A percentile compares a stretch with the other conserved stretches of the same genome.
phyloP scores from a whole-genome alignment of 2,888 invertebrate species.

The Parasteatoda lunata region DNA sequence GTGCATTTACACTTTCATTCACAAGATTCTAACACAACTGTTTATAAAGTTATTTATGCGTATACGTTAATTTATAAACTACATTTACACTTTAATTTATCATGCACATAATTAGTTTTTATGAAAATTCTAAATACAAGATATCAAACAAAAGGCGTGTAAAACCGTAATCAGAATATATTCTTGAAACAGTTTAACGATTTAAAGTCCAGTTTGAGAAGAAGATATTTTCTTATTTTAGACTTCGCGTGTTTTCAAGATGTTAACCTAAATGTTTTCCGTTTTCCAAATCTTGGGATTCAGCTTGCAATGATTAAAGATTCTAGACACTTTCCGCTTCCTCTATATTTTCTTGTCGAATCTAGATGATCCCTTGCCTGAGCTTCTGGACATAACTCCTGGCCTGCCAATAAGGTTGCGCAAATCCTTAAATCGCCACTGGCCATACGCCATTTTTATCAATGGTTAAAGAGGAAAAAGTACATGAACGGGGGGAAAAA shows the following conservation, averaged over 20 bases:
- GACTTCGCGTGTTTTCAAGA: slow-evolving; percentile 15
- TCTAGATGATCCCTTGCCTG: slow-evolving; percentile 4
- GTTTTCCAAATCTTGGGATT: slow-evolving; percentile 54
- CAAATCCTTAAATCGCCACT: slow-evolving; percentile 19
- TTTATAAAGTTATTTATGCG: no score
- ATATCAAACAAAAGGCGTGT: no score
- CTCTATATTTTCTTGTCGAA: slow-evolving; percentile 16
- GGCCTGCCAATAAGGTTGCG: slow-evolving; percentile 5
- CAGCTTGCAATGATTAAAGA: slow-evolving; percentile 26
- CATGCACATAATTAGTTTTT: no score
- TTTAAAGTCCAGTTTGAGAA: not conserved
- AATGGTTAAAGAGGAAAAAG: not conserved
- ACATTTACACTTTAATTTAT: no score
- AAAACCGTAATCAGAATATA: no score
- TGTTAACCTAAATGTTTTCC: slow-evolving; percentile 67
- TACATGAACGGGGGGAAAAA: not conserved
- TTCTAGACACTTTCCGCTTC: slow-evolving; percentile 32
- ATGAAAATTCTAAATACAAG: no score
- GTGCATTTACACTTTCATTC: no score
- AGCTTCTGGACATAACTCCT: not conserved
- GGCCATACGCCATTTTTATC: not conserved
- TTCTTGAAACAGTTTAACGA: no score
- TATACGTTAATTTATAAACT: no score
- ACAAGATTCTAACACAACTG: no score
- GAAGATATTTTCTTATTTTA: slow-evolving; percentile 18